Conservation (phyloP, 2,113 vertebrate species). For the Anas platyrhynchos region DNA sequence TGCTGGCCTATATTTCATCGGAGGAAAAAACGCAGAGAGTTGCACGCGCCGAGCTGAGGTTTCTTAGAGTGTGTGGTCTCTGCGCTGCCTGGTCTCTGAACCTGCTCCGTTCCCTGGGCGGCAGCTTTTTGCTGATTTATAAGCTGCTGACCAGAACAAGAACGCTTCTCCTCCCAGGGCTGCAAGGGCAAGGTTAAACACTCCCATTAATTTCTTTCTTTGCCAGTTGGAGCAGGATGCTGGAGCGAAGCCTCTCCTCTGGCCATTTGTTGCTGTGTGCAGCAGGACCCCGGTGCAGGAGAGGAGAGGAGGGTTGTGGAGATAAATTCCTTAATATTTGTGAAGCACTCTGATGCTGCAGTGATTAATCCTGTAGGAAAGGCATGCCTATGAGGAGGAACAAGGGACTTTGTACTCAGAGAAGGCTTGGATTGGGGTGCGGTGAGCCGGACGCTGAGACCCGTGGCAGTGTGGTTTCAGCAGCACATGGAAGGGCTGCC, state of each 20-base stretch:
- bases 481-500: neutral
- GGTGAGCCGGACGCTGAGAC: neutral
- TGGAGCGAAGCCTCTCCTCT: neutral
- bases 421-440: neutral
- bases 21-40: neutral
- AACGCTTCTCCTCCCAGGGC: neutral
- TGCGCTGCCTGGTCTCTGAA: neutral
- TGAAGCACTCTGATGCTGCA: neutral
- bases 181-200: neutral
- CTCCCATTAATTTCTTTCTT: neutral
- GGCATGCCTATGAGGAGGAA: neutral
- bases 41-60: neutral
- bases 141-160: neutral
- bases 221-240: neutral
- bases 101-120: neutral
- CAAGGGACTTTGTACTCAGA: neutral
- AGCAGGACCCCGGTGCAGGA: neutral
- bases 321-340: neutral
- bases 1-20: slow-evolving; percentile 55
- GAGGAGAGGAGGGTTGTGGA: neutral
- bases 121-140: neutral
- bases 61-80: neutral
- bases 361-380: neutral
- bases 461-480: neutral
- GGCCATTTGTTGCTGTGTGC: neutral